These are phyloP conservation scores for Polypedilum vanderplanki DNA, from an alignment of 1,140 invertebrate species.

Conservation along the genomic window DNA sequence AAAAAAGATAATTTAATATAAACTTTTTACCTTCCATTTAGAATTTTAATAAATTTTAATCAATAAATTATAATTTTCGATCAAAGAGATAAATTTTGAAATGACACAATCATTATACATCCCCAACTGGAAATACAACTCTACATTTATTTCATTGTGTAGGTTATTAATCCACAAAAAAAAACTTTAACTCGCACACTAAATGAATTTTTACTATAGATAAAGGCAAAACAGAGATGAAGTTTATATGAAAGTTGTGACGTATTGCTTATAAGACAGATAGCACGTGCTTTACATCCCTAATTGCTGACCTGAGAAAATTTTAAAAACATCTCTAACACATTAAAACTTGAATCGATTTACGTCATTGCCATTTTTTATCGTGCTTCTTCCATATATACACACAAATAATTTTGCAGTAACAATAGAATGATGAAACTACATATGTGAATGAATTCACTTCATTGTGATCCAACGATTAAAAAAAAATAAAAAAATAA, in stretches of 20 bases:
- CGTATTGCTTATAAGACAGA: neutral
- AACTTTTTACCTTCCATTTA: neutral
- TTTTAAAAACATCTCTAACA: constrained; percentile 15
- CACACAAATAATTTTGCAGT: neutral
- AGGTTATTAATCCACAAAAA: neutral
- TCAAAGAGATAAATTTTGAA: neutral
- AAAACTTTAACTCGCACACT: neutral
- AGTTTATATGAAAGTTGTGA: neutral
- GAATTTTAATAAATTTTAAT: neutral
- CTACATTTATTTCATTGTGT: neutral
- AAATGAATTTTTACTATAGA: neutral
- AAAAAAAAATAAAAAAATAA: neutral
- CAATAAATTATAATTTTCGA: neutral
- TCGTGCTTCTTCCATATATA: constrained; percentile 6
- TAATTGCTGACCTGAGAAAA: neutral
- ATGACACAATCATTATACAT: neutral
- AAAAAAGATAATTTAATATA: too few species aligned
- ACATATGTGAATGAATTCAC: neutral
- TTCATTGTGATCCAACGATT: neutral
- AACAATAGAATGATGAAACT: neutral
- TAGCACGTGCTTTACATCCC: neutral
- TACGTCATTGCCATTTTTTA: constrained; percentile 23
- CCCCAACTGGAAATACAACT: constrained; percentile 1
- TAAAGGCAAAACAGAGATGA: neutral
- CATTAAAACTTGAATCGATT: constrained; percentile 7